Base-by-base conservation (phyloP, 2,888 invertebrate genomes). In the Lutraria lutraria region DNA sequence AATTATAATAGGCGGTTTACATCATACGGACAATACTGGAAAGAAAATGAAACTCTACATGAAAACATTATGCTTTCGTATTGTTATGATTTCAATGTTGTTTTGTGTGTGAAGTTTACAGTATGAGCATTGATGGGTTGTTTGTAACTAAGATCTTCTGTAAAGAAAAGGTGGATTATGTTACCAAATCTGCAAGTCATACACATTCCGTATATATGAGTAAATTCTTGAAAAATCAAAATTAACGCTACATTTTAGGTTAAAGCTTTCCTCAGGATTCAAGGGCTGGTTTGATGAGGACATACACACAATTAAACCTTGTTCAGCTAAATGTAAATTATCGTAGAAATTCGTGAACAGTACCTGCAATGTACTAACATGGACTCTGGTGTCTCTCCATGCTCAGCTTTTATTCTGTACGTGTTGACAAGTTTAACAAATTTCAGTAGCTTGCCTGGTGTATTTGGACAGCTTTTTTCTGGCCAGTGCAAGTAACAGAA, bases 401-500 rank as follows among this genome's bases (percentile, higher is more conserved):
- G 29, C n/a, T 21, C 54, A 15, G 60, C 43, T 15, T 80, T 56
- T 16, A 80, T 60, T 21, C 60, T 88, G 56, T 95, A 95, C 97
- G 97, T 91, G 83, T 97, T 96, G 87, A 98, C 97, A 84, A 97
- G 97, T 95, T 97, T 96, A 86, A 98, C 97, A 94, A 98, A 98
- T 91, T 97, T 97, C 13, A 98, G 96, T 96, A 98, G 97, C 80
- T 97, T 96, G 92, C 97, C 97, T 83, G 97, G 97, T 89, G 97
- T 97, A 90, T 97, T 97, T 8, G 96, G 98, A 97, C 97, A 97
- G 43, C 98, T 98, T 95, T 98, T 98, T 97, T 98, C 98, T 16
- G 98, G 98, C 98, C 98, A 98, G 89, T 97, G 97, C 93, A 97
- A 97, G 95, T 97, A 98, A 95, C 98, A 98, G 94, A 98, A 97